Conservation (phyloP, 1,140 invertebrate species). For the Drosophila arizonae region DNA sequence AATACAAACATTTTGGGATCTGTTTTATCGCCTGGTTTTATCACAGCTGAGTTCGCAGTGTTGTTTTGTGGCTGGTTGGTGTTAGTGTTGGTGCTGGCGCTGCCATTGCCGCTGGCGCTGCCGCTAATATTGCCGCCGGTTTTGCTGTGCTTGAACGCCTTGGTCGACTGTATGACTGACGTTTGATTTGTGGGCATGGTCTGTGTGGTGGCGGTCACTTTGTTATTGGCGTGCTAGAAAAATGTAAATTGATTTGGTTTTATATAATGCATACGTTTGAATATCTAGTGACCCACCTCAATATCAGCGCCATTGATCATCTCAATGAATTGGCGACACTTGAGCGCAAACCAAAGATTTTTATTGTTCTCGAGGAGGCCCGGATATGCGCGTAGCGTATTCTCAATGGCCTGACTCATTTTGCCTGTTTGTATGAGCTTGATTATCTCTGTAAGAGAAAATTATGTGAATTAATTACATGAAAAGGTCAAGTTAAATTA, state of each 20-base stretch:
- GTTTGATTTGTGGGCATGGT: slow-evolving; percentile 84
- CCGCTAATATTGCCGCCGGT: slow-evolving; percentile 40
- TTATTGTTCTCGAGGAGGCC: slow-evolving; percentile 94
- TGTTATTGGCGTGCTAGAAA: slow-evolving; percentile 65
- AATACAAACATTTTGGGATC: slow-evolving; percentile 55
- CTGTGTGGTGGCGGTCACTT: slow-evolving; percentile 75
- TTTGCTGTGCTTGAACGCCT: slow-evolving; percentile 85
- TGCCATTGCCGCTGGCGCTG: slow-evolving; percentile 48
- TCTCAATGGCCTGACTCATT: slow-evolving; percentile 97
- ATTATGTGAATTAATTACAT: slow-evolving; percentile 1
- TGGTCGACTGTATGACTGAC: slow-evolving; percentile 90
- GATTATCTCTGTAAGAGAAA: slow-evolving; percentile 91
- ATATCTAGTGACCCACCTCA: slow-evolving; percentile 80
- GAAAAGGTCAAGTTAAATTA: no score
- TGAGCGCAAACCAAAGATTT: slow-evolving; percentile 96
- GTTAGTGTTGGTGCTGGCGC: slow-evolving; percentile 34
- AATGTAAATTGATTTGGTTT: neutral
- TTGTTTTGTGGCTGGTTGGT: slow-evolving; percentile 59
- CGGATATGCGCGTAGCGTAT: slow-evolving; percentile 94
- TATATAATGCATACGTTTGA: no score
- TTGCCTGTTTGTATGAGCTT: slow-evolving; percentile 95
- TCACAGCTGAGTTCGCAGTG: slow-evolving; percentile 83
- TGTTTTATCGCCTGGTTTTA: slow-evolving; percentile 83
- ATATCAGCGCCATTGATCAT: slow-evolving; percentile 94
- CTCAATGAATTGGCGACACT: slow-evolving; percentile 99